phyloP scores from a whole-genome alignment of 2,888 invertebrate genomes.

The Hipparchia sbordonii region DNA sequence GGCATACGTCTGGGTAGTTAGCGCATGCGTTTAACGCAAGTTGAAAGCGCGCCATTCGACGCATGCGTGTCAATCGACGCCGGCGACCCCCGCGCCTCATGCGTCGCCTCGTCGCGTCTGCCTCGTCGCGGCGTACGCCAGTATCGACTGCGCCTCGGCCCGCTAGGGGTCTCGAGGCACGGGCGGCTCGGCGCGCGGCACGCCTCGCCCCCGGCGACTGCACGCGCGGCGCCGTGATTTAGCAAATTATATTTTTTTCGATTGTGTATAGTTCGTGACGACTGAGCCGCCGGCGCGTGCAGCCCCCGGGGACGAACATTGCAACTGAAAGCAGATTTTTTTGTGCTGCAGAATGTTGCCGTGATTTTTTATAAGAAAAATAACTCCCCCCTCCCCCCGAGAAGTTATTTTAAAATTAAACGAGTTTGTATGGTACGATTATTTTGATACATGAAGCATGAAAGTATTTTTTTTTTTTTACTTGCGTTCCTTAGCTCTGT shows the following conservation, averaged over 20 bases:
- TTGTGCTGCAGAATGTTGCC: constrained; percentile 69
- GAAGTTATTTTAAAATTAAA: constrained; percentile 59
- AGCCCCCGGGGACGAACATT: constrained; percentile 55
- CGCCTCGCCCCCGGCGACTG: constrained; percentile 54
- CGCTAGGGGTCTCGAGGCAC: neutral
- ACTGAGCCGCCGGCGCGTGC: constrained; percentile 66
- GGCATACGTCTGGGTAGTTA: too few relatives aligned
- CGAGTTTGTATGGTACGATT: constrained; percentile 66
- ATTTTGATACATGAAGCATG: constrained; percentile 76
- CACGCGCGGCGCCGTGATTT: constrained; percentile 57
- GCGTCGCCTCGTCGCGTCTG: neutral
- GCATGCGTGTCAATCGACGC: neutral
- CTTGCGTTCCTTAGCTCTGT: constrained; percentile 33
- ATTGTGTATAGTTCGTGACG: constrained; percentile 62
- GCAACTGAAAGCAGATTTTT: constrained; percentile 73
- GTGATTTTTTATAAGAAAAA: constrained; percentile 69
- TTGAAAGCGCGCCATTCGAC: too few relatives aligned
- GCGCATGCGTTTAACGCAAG: too few relatives aligned
- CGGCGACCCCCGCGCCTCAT: neutral
- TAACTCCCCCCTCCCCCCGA: constrained; percentile 43
- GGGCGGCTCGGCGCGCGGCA: constrained; percentile 43
- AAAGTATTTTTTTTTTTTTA: constrained; percentile 65
- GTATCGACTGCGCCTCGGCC: constrained; percentile 6
- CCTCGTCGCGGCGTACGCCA: constrained; percentile 1
- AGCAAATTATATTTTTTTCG: constrained; percentile 70